These are phyloP conservation scores for Melipona quadrifasciata DNA, from an alignment of 1,140 invertebrate species.

Conservation along the genomic window DNA sequence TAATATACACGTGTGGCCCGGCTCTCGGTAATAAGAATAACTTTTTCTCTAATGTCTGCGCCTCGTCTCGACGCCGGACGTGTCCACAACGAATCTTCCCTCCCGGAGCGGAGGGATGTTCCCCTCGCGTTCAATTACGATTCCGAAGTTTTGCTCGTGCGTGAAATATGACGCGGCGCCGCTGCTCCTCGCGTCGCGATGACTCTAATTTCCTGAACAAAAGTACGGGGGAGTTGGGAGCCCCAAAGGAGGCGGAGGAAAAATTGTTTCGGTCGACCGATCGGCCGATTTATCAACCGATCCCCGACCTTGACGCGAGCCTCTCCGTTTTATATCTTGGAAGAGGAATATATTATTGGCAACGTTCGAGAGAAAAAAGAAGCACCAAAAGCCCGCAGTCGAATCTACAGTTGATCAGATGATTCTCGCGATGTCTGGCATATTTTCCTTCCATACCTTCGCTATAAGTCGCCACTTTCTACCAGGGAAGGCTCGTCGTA, in stretches of 20 bases:
- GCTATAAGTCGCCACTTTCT: no score
- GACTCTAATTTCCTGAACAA: constrained; percentile 47
- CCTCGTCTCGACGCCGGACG: constrained; percentile 43
- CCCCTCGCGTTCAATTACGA: constrained; percentile 49
- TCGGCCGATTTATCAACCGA: constrained; percentile 16
- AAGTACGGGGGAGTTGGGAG: constrained; percentile 2
- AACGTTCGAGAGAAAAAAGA: not conserved
- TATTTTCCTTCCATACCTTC: no score
- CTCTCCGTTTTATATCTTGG: not conserved
- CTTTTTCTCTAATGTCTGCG: constrained; percentile 52
- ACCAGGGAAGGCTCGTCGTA: no score
- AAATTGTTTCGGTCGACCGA: not conserved
- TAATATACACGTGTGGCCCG: constrained; percentile 65
- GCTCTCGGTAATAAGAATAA: constrained; percentile 56
- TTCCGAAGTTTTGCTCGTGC: constrained; percentile 50
- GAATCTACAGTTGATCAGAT: no score
- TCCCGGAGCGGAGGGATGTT: not conserved
- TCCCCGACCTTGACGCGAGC: not conserved
- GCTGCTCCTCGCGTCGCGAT: constrained; percentile 26
- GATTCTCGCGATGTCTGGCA: no score
- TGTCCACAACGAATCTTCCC: constrained; percentile 42
- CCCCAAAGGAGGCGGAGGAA: no score
- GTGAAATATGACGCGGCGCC: constrained; percentile 51
- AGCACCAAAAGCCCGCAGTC: no score
- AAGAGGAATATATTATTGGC: not conserved